Conservation (phyloP, 2,113 vertebrate genomes). For the Anguilla japonica region DNA sequence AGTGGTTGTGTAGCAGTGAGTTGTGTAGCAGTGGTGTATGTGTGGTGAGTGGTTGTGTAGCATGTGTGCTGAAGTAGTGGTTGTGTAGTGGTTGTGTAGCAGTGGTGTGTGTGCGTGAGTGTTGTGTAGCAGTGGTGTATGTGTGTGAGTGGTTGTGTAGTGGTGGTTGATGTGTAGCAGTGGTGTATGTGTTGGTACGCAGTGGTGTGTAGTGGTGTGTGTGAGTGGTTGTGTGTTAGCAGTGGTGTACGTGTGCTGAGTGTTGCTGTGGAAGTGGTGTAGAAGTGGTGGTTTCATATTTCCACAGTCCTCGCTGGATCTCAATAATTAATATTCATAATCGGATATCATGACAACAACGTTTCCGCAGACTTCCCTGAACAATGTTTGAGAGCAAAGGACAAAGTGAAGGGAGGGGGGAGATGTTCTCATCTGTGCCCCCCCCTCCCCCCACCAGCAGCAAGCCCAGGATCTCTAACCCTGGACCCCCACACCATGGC, state of each 20-base stretch:
- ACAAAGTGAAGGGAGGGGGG: neutral
- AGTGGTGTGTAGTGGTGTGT: too few species aligned
- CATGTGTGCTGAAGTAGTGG: too few species aligned
- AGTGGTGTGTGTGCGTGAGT: too few species aligned
- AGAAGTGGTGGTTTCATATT: conserved; percentile 36
- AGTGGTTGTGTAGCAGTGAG: too few species aligned
- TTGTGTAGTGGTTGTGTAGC: too few species aligned
- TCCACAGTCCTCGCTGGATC: conserved; percentile 41
- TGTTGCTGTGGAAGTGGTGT: too few species aligned
- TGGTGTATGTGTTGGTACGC: too few species aligned
- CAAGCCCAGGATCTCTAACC: conserved; percentile 16
- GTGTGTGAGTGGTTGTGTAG: too few species aligned
- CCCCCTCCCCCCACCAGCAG: neutral
- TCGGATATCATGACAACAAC: conserved; percentile 50
- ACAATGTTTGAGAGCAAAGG: neutral
- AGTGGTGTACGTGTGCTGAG: neutral
- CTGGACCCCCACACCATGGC: conserved; percentile 9
- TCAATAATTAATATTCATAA: conserved; percentile 57
- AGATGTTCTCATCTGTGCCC: neutral
- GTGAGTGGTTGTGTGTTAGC: too few species aligned
- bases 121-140: too few species aligned
- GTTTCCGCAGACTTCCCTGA: conserved; percentile 45
- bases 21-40: too few species aligned
- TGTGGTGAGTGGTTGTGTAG: too few species aligned
- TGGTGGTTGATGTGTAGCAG: neutral